These are phyloP conservation scores for Trichomycterus rosablanca DNA, from an alignment of 2,113 vertebrate genomes.

Conservation along the genomic window DNA sequence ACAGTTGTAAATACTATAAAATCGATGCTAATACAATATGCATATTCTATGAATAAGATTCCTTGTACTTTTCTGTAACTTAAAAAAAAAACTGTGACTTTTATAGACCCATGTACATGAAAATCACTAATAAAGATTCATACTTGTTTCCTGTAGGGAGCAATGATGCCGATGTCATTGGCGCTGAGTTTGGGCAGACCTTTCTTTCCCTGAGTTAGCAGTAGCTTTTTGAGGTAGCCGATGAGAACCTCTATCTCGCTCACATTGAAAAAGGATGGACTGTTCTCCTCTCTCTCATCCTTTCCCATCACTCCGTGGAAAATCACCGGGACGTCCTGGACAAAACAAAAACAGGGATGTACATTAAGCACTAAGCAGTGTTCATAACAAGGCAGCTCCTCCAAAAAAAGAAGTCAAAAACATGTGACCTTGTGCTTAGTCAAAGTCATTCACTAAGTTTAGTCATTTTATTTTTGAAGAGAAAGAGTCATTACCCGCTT, in stretches of 20 bases:
- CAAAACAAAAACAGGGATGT: not conserved
- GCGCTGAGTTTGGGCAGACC: slow-evolving; percentile 66
- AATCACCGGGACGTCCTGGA: slow-evolving; percentile 85
- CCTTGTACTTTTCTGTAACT: too few species aligned
- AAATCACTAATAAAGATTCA: slow-evolving; percentile 32
- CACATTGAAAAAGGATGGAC: slow-evolving; percentile 90
- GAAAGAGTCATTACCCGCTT: slow-evolving; percentile 58
- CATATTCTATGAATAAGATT: too few species aligned
- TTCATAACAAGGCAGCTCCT: slow-evolving; percentile 1
- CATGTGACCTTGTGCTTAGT: too few species aligned
- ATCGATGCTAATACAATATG: too few species aligned
- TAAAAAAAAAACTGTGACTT: too few species aligned
- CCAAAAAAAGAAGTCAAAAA: not conserved
- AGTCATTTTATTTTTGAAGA: not conserved
- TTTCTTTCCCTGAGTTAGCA: slow-evolving; percentile 68
- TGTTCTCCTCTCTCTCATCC: slow-evolving; percentile 79
- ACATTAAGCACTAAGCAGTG: not conserved
- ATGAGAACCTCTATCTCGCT: slow-evolving; percentile 77
- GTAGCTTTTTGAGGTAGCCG: slow-evolving; percentile 75
- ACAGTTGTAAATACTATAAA: too few species aligned
- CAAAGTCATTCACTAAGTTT: too few species aligned
- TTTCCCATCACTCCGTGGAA: slow-evolving; percentile 86
- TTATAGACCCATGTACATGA: too few species aligned
- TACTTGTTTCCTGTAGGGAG: slow-evolving; percentile 94
- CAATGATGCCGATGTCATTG: slow-evolving; percentile 82